phyloP scores from a whole-genome alignment of 2,113 vertebrate species.

The Pitta sordida region DNA sequence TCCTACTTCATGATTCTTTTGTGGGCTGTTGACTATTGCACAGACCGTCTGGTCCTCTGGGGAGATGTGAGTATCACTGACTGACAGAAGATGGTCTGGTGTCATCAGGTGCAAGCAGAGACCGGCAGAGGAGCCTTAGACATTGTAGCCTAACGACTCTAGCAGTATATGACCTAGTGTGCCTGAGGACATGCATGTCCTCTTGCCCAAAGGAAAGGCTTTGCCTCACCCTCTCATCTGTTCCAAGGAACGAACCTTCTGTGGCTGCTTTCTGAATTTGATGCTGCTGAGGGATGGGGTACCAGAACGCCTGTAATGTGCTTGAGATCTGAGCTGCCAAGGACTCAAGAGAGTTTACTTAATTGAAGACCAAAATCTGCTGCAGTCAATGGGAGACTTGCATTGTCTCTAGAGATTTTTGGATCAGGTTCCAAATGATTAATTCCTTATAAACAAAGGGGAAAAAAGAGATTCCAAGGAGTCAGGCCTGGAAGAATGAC shows the following conservation, averaged over 20 bases:
- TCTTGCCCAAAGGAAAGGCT: neutral
- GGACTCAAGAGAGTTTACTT: neutral
- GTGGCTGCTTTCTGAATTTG: neutral
- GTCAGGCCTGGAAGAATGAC: slow-evolving; percentile 15
- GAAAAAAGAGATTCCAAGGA: slow-evolving; percentile 14
- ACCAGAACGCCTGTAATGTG: neutral
- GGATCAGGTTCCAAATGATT: neutral
- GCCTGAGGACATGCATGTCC: neutral
- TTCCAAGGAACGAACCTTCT: neutral
- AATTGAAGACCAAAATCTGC: neutral
- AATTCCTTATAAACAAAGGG: slow-evolving; percentile 35
- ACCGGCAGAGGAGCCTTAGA: neutral
- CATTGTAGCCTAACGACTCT: neutral
- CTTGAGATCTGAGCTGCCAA: neutral
- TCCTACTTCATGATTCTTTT: neutral
- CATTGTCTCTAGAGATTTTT: neutral
- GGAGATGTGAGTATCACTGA: neutral
- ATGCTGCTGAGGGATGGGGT: neutral
- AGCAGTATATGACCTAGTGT: accelerated
- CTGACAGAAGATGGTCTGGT: neutral
- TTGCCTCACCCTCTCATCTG: neutral
- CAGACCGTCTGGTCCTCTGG: neutral
- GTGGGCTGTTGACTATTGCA: neutral
- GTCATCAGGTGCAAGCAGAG: neutral
- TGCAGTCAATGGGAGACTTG: slow-evolving; percentile 24